Conservation (phyloP, 2,797 vertebrate genomes). For the Falco naumanni region DNA sequence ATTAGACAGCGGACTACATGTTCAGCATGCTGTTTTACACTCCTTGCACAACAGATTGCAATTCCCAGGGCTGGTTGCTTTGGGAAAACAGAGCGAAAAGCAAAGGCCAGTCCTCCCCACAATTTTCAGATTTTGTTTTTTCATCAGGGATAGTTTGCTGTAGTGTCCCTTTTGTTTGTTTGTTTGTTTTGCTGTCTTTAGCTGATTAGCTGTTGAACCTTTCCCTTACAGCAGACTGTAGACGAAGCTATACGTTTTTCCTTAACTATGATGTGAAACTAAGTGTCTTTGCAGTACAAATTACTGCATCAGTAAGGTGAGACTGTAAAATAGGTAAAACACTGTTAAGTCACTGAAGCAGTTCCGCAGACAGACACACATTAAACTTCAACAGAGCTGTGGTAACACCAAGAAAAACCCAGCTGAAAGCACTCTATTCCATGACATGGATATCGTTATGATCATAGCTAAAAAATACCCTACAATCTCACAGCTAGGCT, state of each 20-base stretch:
- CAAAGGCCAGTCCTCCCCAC: background rate
- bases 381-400: background rate
- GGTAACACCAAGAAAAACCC: background rate
- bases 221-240: background rate
- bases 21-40: background rate
- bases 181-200: background rate
- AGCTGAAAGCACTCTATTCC: background rate
- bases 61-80: background rate
- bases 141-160: background rate
- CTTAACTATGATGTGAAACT: background rate
- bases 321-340: background rate
- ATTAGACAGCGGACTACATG: background rate
- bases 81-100: background rate
- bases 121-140: background rate
- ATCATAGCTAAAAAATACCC: background rate
- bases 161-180: no score
- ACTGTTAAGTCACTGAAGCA: background rate
- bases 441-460: background rate
- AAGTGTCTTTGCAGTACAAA: background rate
- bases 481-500: background rate
- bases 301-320: background rate
- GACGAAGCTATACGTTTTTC: background rate
- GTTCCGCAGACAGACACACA: background rate
- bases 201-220: background rate
- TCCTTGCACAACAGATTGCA: background rate